Evolutionary conservation across 2,888 invertebrate genomes (phyloP), one percentile per base, ranked within the genome.

Genomic region (Drosophila cognata): DNA sequence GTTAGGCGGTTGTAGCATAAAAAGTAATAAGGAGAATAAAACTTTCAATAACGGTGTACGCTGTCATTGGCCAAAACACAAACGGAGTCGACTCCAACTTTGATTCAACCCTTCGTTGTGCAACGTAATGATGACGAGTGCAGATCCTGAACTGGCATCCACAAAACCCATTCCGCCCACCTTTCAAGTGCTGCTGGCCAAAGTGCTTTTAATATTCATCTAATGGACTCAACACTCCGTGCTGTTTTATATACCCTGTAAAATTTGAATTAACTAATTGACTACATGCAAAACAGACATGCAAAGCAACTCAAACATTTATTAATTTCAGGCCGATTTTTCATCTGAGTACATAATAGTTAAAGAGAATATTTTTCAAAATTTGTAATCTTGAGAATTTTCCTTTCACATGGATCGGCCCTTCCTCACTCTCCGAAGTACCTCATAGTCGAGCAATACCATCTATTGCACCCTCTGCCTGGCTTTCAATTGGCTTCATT

Each of bases 121-220:
- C 65, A 84, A 75, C 67, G 67, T 56, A 71, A 68, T 58, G 70
- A 68, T 62, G 77, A 73, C 66, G 68, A 28, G 53, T 35, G 16
- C 60, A 77, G 50, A 52, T 67, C n/a, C 51, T n/a, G 56, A 5
- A 21, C 21, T 43, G 33, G 61, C 28, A 36, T 50, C 36, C 13
- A n/a, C n/a, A n/a, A 38, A 41, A 29, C 28, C 29, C 38, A 56
- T n/a, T 29, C 29, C 57, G 33, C 41, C 18, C 61, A 50, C 28
- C 50, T 55, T 74, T 69, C 63, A 60, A 72, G 70, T 72, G 71
- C 53, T 70, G 74, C 55, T 62, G 58, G 58, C 60, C 41, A 64
- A 77, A 82, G 77, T 84, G 84, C 80, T 86, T 80, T 88, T 86
- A 90, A 84, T 90, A 90, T 90, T 83, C 90, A 83, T 75, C 80